Evolutionary conservation across 1,140 invertebrate species (phyloP).

Genomic region (Planococcus citri): DNA sequence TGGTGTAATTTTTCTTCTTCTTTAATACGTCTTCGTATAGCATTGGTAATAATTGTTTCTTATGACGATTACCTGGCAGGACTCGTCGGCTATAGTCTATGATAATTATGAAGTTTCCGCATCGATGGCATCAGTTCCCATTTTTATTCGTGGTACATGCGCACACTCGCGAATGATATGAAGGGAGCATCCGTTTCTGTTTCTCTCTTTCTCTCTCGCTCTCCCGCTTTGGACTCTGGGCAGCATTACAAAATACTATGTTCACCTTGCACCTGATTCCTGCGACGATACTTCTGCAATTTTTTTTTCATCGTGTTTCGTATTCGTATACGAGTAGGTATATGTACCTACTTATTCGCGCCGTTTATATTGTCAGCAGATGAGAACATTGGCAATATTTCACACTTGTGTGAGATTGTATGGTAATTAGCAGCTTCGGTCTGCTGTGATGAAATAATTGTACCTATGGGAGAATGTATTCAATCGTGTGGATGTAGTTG

Average conservation of each 20-base stretch:
- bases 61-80: neutral
- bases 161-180: neutral
- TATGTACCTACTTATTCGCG: too few relatives aligned
- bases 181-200: neutral
- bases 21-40: neutral
- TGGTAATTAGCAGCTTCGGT: neutral
- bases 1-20: neutral
- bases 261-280: constrained; percentile 1
- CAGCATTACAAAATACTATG: neutral
- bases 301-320: neutral
- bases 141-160: neutral
- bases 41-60: neutral
- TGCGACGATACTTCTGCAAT: too few relatives aligned
- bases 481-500: too few relatives aligned
- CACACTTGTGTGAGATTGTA: neutral
- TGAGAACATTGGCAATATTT: neutral
- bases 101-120: neutral
- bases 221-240: too few relatives aligned
- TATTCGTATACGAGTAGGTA: too few relatives aligned
- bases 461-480: neutral
- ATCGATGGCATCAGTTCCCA: neutral
- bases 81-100: neutral
- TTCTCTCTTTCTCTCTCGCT: too few relatives aligned
- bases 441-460: neutral
- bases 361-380: neutral